These are phyloP conservation scores for Euwallacea similis DNA, from an alignment of 1,140 invertebrate species.

Conservation along the genomic window DNA sequence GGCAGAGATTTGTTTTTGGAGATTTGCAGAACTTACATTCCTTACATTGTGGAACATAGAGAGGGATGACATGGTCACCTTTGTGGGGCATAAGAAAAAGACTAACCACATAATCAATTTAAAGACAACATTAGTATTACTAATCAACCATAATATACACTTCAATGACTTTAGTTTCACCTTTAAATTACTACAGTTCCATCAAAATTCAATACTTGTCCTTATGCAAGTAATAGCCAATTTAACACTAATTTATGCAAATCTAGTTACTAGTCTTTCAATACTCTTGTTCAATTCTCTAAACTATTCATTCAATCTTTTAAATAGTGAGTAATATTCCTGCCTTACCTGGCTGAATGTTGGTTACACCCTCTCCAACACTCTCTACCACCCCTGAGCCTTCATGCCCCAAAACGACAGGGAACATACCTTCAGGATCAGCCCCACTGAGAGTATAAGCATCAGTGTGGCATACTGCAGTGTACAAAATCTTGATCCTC, in stretches of 20 bases:
- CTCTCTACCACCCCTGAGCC: constrained; percentile 96
- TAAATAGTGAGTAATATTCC: too few relatives aligned
- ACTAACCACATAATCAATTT: background rate
- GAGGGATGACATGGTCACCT: constrained; percentile 95
- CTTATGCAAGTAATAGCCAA: too few relatives aligned
- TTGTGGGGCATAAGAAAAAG: constrained; percentile 25
- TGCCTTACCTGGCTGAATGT: constrained; percentile 72
- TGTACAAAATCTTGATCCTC: constrained; percentile 78
- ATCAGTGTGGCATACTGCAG: constrained; percentile 98
- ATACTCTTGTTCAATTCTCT: too few relatives aligned
- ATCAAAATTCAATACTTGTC: too few relatives aligned
- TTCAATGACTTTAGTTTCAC: background rate
- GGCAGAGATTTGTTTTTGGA: constrained; percentile 95
- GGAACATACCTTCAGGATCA: constrained; percentile 94
- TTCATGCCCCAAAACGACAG: constrained; percentile 91
- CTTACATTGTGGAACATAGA: constrained; percentile 95
- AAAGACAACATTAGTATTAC: background rate
- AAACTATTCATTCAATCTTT: too few relatives aligned
- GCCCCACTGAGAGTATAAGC: constrained; percentile 89
- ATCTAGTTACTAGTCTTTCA: too few relatives aligned
- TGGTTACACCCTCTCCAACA: constrained; percentile 89
- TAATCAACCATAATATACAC: too few relatives aligned
- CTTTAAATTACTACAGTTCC: background rate
- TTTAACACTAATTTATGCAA: too few relatives aligned
- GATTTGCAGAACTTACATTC: constrained; percentile 97